These are phyloP conservation scores for Panulirus ornatus DNA, from an alignment of 1,140 invertebrate genomes.

Conservation along the genomic window DNA sequence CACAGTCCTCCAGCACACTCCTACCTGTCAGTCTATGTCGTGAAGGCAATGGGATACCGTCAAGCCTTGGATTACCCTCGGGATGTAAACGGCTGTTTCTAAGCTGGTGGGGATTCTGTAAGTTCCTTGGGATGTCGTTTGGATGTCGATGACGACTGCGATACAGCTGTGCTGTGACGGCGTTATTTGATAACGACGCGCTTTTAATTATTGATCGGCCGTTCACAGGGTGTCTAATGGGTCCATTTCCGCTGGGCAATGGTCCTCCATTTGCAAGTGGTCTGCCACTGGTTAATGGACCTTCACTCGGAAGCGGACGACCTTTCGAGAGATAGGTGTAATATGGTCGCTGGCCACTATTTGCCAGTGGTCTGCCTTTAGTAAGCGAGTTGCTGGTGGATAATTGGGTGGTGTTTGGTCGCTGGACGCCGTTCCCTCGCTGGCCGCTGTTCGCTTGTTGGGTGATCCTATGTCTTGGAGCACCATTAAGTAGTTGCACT, in stretches of 20 bases:
- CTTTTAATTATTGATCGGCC: conserved; percentile 30
- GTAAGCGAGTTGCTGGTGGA: neutral
- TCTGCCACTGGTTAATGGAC: too few relatives aligned
- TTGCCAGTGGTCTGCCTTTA: neutral
- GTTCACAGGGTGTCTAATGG: neutral
- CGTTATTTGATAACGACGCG: neutral
- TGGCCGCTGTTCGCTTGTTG: too few relatives aligned
- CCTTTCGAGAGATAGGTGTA: too few relatives aligned
- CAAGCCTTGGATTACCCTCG: neutral
- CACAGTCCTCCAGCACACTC: neutral
- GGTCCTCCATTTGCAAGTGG: neutral
- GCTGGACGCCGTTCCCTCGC: neutral
- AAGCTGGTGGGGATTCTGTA: neutral
- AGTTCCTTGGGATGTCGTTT: neutral
- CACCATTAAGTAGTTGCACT: too few relatives aligned
- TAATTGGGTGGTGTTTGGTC: neutral
- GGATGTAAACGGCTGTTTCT: neutral
- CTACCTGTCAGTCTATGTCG: neutral
- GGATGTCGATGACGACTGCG: neutral
- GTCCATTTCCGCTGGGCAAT: neutral
- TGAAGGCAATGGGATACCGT: neutral
- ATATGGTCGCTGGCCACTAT: neutral
- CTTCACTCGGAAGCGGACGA: too few relatives aligned
- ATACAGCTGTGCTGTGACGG: neutral
- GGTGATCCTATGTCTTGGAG: too few relatives aligned